Evolutionary conservation across 1,140 invertebrate species (phyloP), one percentile per base, ranked within the genome.

Genomic region (Aphelenchoides fujianensis): DNA sequence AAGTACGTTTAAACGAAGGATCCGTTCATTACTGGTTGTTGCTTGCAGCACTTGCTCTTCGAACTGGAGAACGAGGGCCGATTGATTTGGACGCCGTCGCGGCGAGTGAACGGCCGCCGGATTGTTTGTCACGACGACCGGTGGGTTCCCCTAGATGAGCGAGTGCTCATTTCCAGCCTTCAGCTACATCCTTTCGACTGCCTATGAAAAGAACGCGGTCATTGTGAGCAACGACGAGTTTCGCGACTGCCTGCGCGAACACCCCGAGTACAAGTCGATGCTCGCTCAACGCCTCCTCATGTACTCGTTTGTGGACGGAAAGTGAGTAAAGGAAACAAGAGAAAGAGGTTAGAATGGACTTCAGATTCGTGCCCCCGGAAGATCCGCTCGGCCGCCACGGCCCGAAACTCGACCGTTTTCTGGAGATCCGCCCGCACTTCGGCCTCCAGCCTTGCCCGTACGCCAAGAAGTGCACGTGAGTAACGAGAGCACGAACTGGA

Each of bases 161-260:
- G 27, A 23, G 23, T 7, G 12, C 34, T n/a, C n/a, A n/a, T n/a
- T n/a, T n/a, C n/a, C n/a, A n/a, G n/a, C n/a, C n/a, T 59, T 59
- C 34, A 59, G 92, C 12, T 98, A 95, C 85, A 93, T 98, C 53
- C 86, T 97, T n/a, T 90, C 91, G 74, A 86, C 96, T 32, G 95
- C 95, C 0, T 89, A 90, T 0, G 91, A 94, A 76, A 89, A 90
- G 2, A 93, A 97, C 80, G 95, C 93, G 12, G 91, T 98, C 72
- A 92, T 98, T 35, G 94, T 98, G 1, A 95, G 92, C 59, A 98
- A 98, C 84, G 95, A 98, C 84, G 95, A 96, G 85, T 98, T 96
- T 82, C 86, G 94, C 74, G 95, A 98, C 85, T 85, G 97, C 12
- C 90, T 91, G 1, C 89, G 89, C 55, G 94, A 97, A 82, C 93